Conservation (phyloP, 2,113 vertebrate species). For the Podocnemis expansa region DNA sequence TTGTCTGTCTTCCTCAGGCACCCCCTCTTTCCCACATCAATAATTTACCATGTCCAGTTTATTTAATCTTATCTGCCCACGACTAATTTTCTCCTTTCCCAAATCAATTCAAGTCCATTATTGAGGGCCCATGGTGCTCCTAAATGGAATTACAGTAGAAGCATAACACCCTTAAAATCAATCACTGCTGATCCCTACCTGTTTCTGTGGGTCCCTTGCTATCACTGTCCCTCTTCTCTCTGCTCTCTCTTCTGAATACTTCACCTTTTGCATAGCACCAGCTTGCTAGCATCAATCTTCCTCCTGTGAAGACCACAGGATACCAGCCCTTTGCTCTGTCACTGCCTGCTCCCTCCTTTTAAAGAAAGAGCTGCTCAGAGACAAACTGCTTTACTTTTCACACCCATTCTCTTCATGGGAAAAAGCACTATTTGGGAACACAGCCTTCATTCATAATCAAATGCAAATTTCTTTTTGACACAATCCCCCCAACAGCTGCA, state of each 20-base stretch:
- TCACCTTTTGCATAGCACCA: background rate
- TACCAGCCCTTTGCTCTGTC: background rate
- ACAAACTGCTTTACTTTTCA: background rate
- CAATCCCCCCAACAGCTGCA: background rate
- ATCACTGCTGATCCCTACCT: background rate
- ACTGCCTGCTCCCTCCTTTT: background rate
- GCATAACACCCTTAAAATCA: background rate
- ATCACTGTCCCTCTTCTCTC: background rate
- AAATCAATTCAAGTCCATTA: background rate
- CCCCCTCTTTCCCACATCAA: background rate
- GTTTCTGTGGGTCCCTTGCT: background rate
- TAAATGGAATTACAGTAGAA: background rate
- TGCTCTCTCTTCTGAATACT: background rate
- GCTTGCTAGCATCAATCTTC: background rate
- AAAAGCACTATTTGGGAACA: background rate
- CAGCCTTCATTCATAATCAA: background rate
- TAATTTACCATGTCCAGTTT: background rate
- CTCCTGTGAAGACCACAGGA: background rate
- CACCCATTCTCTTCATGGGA: background rate
- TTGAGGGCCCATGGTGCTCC: background rate
- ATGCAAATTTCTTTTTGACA: background rate
- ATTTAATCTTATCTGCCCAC: background rate
- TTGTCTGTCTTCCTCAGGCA: background rate
- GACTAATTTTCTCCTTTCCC: background rate
- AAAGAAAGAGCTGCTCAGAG: background rate